phyloP scores from a whole-genome alignment of 2,113 vertebrate species.

The Brachyhypopomus occidentalis region DNA sequence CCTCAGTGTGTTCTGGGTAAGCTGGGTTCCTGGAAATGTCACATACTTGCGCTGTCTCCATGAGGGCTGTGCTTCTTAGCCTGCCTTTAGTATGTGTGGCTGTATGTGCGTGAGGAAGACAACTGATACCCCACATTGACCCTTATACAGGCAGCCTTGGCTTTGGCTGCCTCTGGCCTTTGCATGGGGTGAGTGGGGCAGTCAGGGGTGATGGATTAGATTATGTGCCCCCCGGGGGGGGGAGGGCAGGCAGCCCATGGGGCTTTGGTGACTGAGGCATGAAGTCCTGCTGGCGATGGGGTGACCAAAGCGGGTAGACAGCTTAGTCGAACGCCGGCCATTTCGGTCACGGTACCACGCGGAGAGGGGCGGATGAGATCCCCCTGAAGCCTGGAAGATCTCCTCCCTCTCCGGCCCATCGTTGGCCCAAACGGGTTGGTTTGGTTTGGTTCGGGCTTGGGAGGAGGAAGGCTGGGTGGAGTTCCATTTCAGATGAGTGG shows the following conservation, averaged over 20 bases:
- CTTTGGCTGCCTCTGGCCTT: slow-evolving; percentile 22
- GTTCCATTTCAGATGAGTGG: slow-evolving; percentile 36
- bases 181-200: background rate
- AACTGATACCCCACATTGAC: slow-evolving; percentile 14
- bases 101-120: slow-evolving; percentile 11
- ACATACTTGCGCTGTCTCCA: slow-evolving; percentile 67
- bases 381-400: slow-evolving; percentile 53
- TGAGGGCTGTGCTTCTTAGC: slow-evolving; percentile 58
- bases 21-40: slow-evolving; percentile 69
- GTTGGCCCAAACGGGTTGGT: slow-evolving; percentile 67
- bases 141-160: slow-evolving; percentile 20
- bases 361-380: slow-evolving; percentile 22
- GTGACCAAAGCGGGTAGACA: slow-evolving; percentile 54
- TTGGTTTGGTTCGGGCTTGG: slow-evolving; percentile 64
- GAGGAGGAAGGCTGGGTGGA: slow-evolving; percentile 49
- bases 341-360: slow-evolving; percentile 60
- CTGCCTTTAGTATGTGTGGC: background rate
- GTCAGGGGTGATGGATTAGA: slow-evolving; percentile 44
- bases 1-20: slow-evolving; percentile 48
- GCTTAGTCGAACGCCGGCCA: slow-evolving; percentile 66
- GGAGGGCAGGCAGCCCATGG: slow-evolving; percentile 32
- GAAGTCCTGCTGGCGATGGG: slow-evolving; percentile 70
- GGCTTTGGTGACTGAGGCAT: slow-evolving; percentile 62
- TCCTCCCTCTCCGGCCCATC: slow-evolving; percentile 51
- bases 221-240: slow-evolving; percentile 52